Conservation (phyloP, 1,140 invertebrate species). For the Himalopsyche phryganea region DNA sequence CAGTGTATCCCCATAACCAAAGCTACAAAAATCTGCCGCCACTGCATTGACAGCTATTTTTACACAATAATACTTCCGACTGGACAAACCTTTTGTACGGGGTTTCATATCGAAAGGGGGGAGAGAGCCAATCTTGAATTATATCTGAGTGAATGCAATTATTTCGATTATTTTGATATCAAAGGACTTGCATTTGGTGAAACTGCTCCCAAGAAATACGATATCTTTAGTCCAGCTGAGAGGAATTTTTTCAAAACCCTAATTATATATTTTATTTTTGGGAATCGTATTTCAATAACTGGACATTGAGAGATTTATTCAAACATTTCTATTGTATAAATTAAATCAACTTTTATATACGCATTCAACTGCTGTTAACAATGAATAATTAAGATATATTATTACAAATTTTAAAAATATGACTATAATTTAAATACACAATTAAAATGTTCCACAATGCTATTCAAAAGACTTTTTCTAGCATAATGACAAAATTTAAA, state of each 20-base stretch:
- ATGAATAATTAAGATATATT: no score
- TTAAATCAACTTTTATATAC: no score
- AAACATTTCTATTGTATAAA: no score
- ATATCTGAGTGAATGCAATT: constrained; percentile 30
- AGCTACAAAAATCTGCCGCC: no score
- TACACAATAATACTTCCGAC: constrained; percentile 31
- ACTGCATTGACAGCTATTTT: not conserved
- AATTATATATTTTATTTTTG: constrained; percentile 26
- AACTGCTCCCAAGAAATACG: constrained; percentile 22
- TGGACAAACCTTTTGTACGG: constrained; percentile 31
- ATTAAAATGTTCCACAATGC: no score
- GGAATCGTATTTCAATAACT: constrained; percentile 19
- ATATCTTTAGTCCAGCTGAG: constrained; percentile 30
- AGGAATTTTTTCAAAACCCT: constrained; percentile 8
- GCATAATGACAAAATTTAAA: no score
- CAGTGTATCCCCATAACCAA: no score
- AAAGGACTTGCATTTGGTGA: constrained; percentile 20
- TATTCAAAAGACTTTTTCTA: no score
- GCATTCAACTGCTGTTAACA: no score
- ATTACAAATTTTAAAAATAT: no score
- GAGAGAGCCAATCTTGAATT: constrained; percentile 9
- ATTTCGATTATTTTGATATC: constrained; percentile 30
- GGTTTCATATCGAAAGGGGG: not conserved
- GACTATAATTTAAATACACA: no score
- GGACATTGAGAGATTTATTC: constrained; percentile 5